Evolutionary conservation across 1,140 invertebrate species (phyloP).

Genomic region (Sitophilus oryzae): DNA sequence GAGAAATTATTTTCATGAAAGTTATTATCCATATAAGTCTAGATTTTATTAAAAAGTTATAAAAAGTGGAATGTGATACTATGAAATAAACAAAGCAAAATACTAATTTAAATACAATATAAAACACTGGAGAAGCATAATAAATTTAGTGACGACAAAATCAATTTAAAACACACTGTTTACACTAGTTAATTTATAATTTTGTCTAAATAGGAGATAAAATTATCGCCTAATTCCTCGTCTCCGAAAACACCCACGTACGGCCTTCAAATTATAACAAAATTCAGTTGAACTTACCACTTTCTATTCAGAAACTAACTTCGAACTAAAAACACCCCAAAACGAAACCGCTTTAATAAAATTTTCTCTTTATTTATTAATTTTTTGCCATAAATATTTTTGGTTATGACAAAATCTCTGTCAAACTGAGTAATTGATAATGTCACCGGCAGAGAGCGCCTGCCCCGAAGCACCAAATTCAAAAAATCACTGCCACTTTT

Average conservation of each 20-base stretch:
- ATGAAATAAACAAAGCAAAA: too few relatives aligned
- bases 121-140: too few relatives aligned
- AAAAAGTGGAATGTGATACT: slow-evolving; percentile 8
- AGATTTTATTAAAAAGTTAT: not conserved
- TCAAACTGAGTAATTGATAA: slow-evolving; percentile 9
- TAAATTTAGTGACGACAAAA: too few relatives aligned
- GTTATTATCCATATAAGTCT: too few relatives aligned
- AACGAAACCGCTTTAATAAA: slow-evolving; percentile 19
- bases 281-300: slow-evolving; percentile 1
- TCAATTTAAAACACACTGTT: slow-evolving; percentile 13
- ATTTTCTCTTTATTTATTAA: slow-evolving; percentile 25
- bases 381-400: slow-evolving; percentile 28
- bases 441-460: slow-evolving; percentile 16
- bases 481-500: slow-evolving; percentile 5
- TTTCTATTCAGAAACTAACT: slow-evolving; percentile 6
- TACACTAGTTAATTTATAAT: slow-evolving; percentile 20
- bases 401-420: slow-evolving; percentile 31
- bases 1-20: too few relatives aligned
- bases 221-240: slow-evolving; percentile 11
- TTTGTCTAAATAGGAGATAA: slow-evolving; percentile 13
- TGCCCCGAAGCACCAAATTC: slow-evolving; percentile 1
- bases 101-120: too few relatives aligned
- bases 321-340: slow-evolving; percentile 13
- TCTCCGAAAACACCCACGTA: slow-evolving; percentile 17
- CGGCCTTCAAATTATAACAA: not conserved